Conservation (phyloP, 2,797 vertebrate species). For the Eleutherodactylus coqui region DNA sequence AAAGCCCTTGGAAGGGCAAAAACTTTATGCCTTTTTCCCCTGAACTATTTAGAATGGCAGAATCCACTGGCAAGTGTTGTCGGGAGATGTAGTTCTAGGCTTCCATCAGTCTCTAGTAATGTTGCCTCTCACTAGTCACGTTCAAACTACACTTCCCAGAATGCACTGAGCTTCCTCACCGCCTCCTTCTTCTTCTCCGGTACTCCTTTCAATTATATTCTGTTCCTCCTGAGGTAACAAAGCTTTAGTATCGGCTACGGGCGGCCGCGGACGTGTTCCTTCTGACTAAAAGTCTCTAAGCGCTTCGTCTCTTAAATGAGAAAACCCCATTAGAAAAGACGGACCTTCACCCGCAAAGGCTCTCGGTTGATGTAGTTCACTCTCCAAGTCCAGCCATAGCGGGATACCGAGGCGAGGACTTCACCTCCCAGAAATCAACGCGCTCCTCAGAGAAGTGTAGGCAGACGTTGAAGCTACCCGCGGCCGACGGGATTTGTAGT, state of each 20-base stretch:
- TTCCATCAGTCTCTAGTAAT: fast-evolving
- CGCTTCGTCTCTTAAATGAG: background rate
- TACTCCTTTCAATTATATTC: background rate
- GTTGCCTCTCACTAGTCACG: background rate
- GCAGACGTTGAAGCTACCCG: no score
- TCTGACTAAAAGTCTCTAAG: no score
- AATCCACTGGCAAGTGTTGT: background rate
- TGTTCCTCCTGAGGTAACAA: background rate
- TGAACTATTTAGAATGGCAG: constrained; percentile 36
- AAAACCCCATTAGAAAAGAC: background rate
- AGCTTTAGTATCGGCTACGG: background rate
- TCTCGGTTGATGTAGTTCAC: constrained; percentile 66
- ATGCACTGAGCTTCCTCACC: background rate
- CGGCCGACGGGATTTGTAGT: constrained; percentile 66
- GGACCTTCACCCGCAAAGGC: background rate
- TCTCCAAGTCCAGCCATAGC: fast-evolving
- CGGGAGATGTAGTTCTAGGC: constrained; percentile 15
- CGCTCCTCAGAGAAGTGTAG: background rate
- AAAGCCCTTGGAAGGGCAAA: background rate
- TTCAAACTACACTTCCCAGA: constrained; percentile 51
- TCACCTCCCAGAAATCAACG: constrained; percentile 58
- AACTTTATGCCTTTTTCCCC: constrained; percentile 47
- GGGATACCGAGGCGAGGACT: constrained; percentile 34
- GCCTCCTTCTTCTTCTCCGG: background rate
- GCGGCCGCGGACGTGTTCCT: background rate